Percentiles rank a stretch among this genome's conserved stretches.
Evolutionary conservation across 2,888 invertebrate species (phyloP).

Genomic region (Eurois occulta): DNA sequence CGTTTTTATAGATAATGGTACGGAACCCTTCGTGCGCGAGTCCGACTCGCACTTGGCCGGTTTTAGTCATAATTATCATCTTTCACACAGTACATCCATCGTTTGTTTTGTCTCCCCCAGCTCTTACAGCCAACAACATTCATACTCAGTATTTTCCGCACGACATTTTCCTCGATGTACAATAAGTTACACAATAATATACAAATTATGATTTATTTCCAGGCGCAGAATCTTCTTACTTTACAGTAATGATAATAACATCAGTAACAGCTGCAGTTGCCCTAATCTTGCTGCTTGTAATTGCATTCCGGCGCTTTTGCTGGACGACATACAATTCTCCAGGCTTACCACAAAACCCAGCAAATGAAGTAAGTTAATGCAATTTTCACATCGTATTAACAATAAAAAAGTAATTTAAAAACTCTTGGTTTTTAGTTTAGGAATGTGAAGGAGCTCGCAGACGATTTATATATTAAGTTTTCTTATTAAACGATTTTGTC

Average conservation of each 20-base stretch:
- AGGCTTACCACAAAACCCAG: not conserved
- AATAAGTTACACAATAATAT: not conserved
- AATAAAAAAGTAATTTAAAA: not conserved
- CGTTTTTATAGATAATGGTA: no score
- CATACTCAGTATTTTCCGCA: not conserved
- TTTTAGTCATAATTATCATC: not conserved
- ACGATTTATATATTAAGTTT: not conserved
- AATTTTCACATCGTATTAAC: not conserved
- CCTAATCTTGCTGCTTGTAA: not conserved
- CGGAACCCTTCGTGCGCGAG: no score
- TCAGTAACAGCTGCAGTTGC: conserved; percentile 23
- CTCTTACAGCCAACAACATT: not conserved
- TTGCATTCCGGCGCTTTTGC: not conserved
- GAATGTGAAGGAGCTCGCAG: not conserved
- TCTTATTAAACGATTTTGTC: not conserved
- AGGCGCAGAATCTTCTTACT: conserved; percentile 7
- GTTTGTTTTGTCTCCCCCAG: not conserved
- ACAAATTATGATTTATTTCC: not conserved
- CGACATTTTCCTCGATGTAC: not conserved
- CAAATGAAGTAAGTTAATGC: conserved; percentile 7
- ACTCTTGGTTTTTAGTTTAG: not conserved
- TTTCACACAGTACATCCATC: not conserved
- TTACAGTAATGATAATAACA: conserved; percentile 7
- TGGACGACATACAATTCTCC: not conserved
- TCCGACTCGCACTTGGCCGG: no score